Evolutionary conservation across 92 coral and sea anemone species (phyloP), one percentile per base, ranked within the genome.

Genomic region (Epizoanthus illoricatus): DNA sequence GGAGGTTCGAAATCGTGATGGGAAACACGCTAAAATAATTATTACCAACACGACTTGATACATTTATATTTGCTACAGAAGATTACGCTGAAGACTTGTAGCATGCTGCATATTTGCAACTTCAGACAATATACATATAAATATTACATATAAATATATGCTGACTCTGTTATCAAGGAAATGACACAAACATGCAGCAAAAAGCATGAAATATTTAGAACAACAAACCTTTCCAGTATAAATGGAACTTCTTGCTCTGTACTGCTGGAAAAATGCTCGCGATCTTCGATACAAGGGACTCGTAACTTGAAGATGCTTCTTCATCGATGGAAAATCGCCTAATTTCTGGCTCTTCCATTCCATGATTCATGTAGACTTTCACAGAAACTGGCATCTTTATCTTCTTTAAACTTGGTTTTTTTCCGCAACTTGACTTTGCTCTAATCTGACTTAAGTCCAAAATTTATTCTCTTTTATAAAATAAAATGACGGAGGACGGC

Each of bases 321-420:
- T 80, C 59, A 60, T 83, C 91, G 39, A 85, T 36, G 82, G 86
- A 56, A 78, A 91, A 91, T 23, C 94, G 91, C 47, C 94, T 90
- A 79, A 88, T 79, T 73, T 91, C 94, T 15, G 86, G 79, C 56
- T 90, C 88, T 68, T 69, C 80, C 57, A 43, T 45, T 42, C 33
- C 65, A 23, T 28, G 42, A 15, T 79, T 80, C 7, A 86, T 41
- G 43, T 86, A 86, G 42, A 76, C 76, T 67, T 86, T 86, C 73
- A 86, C 89, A 19, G 85, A 57, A 41, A 86, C 84, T 39, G 74
- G 74, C 89, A 86, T 86, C 73, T 73, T 73, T 33, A 39, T 7
- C 39, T 39, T 65, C 17, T 9, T 65, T 10, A 49, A 49, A 49
- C 55, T 65, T 65, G 42, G 33, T 23, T 73, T 33, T 39, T 9